Percentiles rank a stretch among this genome's conserved stretches.
These are phyloP conservation scores for Drosophila triauraria DNA, from an alignment of 1,140 invertebrate species.

Conservation along the genomic window DNA sequence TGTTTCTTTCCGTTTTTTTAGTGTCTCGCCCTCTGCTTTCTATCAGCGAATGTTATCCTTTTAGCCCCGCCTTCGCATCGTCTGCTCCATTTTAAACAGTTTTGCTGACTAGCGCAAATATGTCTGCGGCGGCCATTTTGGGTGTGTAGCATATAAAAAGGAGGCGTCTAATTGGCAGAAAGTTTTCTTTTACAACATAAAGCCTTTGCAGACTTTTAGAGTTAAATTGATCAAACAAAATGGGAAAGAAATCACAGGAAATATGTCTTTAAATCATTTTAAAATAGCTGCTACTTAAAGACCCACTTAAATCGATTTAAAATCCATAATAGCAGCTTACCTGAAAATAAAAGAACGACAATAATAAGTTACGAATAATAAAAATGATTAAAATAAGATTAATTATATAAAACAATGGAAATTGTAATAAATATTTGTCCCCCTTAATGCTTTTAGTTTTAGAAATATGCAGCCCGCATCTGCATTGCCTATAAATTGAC, in stretches of 20 bases:
- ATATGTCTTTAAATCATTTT: no score
- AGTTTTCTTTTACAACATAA: neutral
- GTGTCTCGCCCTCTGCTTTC: conserved; percentile 17
- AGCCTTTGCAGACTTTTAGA: neutral
- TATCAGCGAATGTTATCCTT: conserved; percentile 25
- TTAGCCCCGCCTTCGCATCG: conserved; percentile 11
- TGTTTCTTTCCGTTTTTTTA: conserved; percentile 31
- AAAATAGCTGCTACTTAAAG: neutral
- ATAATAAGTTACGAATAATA: neutral
- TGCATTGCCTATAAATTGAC: conserved; percentile 7
- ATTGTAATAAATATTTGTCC: no score
- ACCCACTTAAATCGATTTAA: neutral
- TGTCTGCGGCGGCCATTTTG: conserved; percentile 59
- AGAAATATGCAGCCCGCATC: neutral
- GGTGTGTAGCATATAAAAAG: conserved; percentile 39
- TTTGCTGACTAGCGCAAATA: conserved; percentile 59
- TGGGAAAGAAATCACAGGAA: no score
- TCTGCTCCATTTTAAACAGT: conserved; percentile 56
- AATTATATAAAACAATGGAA: neutral
- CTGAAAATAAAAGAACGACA: conserved; percentile 21
- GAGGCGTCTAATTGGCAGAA: conserved; percentile 63
- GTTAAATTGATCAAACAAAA: neutral
- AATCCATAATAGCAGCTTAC: conserved; percentile 9
- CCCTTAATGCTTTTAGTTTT: neutral
- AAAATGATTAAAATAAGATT: neutral